Conservation (phyloP, 1,140 invertebrate genomes). For the Dendrolimus punctatus region DNA sequence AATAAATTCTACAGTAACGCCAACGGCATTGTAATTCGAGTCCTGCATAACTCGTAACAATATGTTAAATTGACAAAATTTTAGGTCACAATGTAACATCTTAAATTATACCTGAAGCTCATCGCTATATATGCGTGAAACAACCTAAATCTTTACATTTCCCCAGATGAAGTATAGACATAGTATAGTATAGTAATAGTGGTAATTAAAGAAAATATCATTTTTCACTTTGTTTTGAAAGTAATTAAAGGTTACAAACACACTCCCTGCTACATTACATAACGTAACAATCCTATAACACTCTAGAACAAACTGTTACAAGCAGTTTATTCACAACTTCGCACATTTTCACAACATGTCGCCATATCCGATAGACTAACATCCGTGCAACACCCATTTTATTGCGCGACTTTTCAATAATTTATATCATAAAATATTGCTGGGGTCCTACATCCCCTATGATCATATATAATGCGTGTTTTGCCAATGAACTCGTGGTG, state of each 20-base stretch:
- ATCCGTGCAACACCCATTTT: slow-evolving; percentile 28
- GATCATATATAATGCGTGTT: slow-evolving; percentile 3
- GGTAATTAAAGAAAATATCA: no score
- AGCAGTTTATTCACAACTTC: slow-evolving; percentile 55
- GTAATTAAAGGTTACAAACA: not conserved
- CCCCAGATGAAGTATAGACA: no score
- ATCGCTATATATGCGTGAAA: no score
- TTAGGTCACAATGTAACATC: no score
- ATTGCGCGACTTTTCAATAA: slow-evolving; percentile 60
- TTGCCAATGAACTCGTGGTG: slow-evolving; percentile 10
- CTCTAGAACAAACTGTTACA: slow-evolving; percentile 19
- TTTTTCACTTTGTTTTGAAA: no score
- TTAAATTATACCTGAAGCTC: no score
- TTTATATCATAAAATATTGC: slow-evolving; percentile 53
- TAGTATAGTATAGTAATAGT: no score
- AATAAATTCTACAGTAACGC: no score
- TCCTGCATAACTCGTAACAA: no score
- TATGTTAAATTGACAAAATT: no score
- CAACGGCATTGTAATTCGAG: no score
- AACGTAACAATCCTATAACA: not conserved
- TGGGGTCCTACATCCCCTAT: slow-evolving; percentile 7
- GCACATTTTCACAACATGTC: slow-evolving; percentile 52
- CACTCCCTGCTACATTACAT: not conserved
- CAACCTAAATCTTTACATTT: no score
- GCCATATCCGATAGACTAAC: slow-evolving; percentile 29